Percentiles rank a stretch among this genome's conserved stretches.
phyloP scores from a whole-genome alignment of 1,140 invertebrate genomes.

The Drosophila rufa region DNA sequence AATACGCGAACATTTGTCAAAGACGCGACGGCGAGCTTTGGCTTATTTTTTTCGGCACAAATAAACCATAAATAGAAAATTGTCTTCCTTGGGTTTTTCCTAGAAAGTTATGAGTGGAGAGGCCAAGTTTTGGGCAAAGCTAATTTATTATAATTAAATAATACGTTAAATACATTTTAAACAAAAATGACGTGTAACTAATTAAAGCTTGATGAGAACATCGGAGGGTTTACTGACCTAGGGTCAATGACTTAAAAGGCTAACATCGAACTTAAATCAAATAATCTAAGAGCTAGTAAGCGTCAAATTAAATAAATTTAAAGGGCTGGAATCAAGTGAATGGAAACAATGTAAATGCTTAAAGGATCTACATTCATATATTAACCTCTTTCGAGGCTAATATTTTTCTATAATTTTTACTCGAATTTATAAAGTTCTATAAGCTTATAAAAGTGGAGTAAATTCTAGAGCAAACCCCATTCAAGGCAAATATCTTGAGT shows the following conservation, averaged over 20 bases:
- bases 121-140: slow-evolving; percentile 10
- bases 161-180: background rate
- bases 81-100: slow-evolving; percentile 38
- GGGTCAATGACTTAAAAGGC: slow-evolving; percentile 37
- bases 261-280: background rate
- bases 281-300: background rate
- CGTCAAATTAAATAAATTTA: background rate
- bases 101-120: slow-evolving; percentile 41
- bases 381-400: too few relatives aligned
- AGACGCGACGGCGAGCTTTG: slow-evolving; percentile 8
- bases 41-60: slow-evolving; percentile 29
- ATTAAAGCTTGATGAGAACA: slow-evolving; percentile 29
- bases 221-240: slow-evolving; percentile 24
- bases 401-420: too few relatives aligned
- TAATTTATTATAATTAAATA: slow-evolving; percentile 27
- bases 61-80: slow-evolving; percentile 54
- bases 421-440: too few relatives aligned
- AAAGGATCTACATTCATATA: background rate
- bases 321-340: background rate
- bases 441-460: too few relatives aligned
- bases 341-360: background rate
- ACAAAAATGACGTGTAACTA: slow-evolving; percentile 2
- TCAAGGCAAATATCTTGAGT: background rate
- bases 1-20: slow-evolving; percentile 69
- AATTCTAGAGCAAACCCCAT: too few relatives aligned